Conservation (phyloP, 2,888 invertebrate species). For the Euzetes globulus region DNA sequence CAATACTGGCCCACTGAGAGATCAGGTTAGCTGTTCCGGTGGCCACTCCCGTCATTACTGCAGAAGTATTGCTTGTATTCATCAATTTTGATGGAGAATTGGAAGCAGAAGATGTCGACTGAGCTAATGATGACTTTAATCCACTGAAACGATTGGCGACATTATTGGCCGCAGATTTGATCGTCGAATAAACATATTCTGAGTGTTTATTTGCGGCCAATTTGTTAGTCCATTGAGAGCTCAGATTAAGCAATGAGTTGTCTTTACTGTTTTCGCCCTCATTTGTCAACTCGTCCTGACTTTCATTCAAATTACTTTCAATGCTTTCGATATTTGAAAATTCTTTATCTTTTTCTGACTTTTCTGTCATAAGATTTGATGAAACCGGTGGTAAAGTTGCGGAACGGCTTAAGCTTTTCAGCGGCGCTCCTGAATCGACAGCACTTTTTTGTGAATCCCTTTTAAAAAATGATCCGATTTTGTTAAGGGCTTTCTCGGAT, state of each 20-base stretch:
- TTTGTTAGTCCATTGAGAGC: constrained; percentile 34
- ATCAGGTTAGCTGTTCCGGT: constrained; percentile 24
- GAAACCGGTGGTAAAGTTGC: constrained; percentile 39
- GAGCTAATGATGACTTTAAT: constrained; percentile 73
- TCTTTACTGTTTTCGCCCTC: constrained; percentile 20
- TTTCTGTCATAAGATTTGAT: not conserved
- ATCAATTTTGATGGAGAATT: constrained; percentile 40
- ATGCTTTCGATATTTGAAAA: not conserved
- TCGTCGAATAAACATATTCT: constrained; percentile 55
- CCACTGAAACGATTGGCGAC: constrained; percentile 83
- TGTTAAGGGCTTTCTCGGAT: constrained; percentile 29
- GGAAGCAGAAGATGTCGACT: constrained; percentile 31
- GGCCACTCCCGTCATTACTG: constrained; percentile 4
- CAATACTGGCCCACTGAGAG: constrained; percentile 29
- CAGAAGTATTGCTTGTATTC: not conserved
- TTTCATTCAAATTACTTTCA: not conserved
- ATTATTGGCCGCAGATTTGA: constrained; percentile 69
- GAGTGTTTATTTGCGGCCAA: constrained; percentile 38
- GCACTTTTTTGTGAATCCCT: not conserved
- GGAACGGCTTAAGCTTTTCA: constrained; percentile 38
- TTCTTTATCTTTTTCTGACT: not conserved
- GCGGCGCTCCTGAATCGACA: not conserved
- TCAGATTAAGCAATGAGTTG: constrained; percentile 3
- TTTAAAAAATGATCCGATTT: constrained; percentile 17
- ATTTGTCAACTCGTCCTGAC: constrained; percentile 9